A percentile compares a stretch with the other conserved stretches of the same genome.
These are phyloP conservation scores for Eutolmus rufibarbis DNA, from an alignment of 2,888 invertebrate genomes.

Conservation along the genomic window DNA sequence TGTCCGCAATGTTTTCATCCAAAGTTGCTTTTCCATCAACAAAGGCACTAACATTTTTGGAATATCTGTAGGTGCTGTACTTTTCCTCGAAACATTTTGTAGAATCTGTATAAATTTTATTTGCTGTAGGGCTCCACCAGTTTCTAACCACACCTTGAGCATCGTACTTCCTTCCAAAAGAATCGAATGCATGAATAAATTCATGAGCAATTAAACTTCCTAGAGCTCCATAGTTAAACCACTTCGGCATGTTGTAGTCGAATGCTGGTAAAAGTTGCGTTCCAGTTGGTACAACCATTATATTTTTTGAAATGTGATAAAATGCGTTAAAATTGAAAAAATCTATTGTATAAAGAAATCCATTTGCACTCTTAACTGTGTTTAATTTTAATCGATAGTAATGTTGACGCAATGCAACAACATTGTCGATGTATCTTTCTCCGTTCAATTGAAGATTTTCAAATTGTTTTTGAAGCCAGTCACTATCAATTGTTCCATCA, in stretches of 20 bases:
- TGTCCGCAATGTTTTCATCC: constrained; percentile 47
- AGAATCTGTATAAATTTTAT: not conserved
- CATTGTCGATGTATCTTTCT: not conserved
- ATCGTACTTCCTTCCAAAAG: constrained; percentile 83
- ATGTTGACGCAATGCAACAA: not conserved
- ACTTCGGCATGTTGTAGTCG: constrained; percentile 69
- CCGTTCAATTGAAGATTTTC: not conserved
- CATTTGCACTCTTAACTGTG: not conserved
- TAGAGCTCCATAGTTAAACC: constrained; percentile 88
- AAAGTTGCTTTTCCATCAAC: constrained; percentile 35
- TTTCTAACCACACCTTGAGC: constrained; percentile 63
- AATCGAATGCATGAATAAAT: constrained; percentile 85
- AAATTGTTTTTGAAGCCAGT: not conserved
- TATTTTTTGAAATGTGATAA: not conserved
- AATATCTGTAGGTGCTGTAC: not conserved
- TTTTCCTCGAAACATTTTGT: constrained; percentile 21
- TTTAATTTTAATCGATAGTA: not conserved
- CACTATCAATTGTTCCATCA: not conserved
- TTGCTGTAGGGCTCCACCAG: not conserved
- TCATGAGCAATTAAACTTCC: constrained; percentile 87
- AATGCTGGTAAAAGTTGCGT: not conserved
- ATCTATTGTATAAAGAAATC: not conserved
- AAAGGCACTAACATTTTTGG: not conserved
- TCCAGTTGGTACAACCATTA: not conserved
- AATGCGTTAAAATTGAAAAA: not conserved